Conservation (phyloP, 2,113 vertebrate species). For the Lepus europaeus region DNA sequence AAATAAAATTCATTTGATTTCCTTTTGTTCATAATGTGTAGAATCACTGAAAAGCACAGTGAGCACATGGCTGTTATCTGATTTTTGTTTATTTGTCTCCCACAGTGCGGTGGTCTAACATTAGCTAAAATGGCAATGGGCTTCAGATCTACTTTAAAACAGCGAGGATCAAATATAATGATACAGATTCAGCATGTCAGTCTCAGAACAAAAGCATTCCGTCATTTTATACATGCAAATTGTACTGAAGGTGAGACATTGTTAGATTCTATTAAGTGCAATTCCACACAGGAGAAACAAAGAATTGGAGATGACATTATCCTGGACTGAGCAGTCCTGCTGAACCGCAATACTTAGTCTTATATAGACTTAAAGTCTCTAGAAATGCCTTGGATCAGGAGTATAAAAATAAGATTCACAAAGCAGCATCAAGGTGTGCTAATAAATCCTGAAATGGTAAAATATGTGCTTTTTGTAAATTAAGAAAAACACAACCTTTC, state of each 20-base stretch:
- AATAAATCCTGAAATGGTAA: neutral
- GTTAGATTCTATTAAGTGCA: neutral
- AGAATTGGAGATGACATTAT: neutral
- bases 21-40: slow-evolving; percentile 38
- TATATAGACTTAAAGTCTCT: neutral
- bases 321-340: neutral
- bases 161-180: neutral
- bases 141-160: neutral
- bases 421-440: neutral
- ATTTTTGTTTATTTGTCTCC: neutral
- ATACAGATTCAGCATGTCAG: neutral
- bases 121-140: neutral
- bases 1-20: slow-evolving; percentile 8
- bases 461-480: neutral
- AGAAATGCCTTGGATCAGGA: neutral
- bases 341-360: neutral
- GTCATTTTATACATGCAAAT: neutral
- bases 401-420: neutral
- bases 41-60: slow-evolving; percentile 5
- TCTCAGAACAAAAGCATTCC: slow-evolving; percentile 35
- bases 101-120: neutral
- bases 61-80: neutral
- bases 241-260: neutral
- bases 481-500: slow-evolving; percentile 4
- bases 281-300: neutral